Evolutionary conservation across 2,113 vertebrate species (phyloP).

Genomic region (Istiophorus platypterus): DNA sequence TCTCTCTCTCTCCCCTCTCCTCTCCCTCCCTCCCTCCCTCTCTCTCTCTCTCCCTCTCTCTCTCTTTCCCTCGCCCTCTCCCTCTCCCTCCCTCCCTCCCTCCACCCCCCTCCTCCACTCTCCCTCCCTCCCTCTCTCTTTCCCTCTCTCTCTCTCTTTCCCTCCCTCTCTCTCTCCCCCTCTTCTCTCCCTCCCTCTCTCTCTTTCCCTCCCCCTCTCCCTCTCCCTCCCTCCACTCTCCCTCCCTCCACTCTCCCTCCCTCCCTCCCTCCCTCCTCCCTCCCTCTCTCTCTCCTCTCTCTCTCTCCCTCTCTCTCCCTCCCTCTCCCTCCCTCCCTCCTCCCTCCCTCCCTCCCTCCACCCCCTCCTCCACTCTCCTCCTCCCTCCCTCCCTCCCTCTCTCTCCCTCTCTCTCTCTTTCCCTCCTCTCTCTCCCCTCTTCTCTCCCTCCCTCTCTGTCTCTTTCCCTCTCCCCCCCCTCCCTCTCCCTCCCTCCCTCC

Average conservation of each 20-base stretch:
- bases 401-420: background rate
- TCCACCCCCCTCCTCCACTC: background rate
- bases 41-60: background rate
- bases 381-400: background rate
- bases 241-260: background rate
- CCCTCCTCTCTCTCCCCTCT: background rate
- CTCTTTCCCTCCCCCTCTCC: background rate
- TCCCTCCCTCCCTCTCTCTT: background rate
- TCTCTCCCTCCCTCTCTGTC: background rate
- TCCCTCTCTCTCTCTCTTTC: background rate
- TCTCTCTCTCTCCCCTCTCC: too few relatives aligned
- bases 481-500: background rate
- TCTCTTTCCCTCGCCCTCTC: background rate
- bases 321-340: background rate
- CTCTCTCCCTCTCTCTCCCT: too few relatives aligned
- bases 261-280: constrained; percentile 8
- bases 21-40: background rate
- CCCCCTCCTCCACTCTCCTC: constrained; percentile 15
- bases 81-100: constrained; percentile 25
- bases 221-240: constrained; percentile 25
- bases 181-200: background rate
- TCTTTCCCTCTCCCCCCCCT: background rate
- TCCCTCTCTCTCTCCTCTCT: constrained; percentile 30
- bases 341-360: constrained; percentile 30
- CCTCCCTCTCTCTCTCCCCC: constrained; percentile 20